These are phyloP conservation scores for Euwallacea fornicatus DNA, from an alignment of 1,140 invertebrate species.

Conservation along the genomic window DNA sequence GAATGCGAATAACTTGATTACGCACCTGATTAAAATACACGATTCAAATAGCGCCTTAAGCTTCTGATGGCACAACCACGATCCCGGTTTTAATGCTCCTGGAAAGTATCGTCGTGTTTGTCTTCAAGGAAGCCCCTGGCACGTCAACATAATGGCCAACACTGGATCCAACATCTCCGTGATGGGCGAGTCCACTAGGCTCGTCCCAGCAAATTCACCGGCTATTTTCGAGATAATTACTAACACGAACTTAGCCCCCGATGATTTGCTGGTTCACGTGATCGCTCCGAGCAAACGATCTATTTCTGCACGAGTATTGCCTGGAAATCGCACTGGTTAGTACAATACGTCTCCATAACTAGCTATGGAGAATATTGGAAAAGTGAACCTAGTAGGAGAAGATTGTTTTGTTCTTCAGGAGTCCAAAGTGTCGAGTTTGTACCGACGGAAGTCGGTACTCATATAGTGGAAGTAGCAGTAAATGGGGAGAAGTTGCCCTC, in stretches of 20 bases:
- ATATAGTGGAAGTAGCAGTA: slow-evolving; percentile 80
- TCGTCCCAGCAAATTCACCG: slow-evolving; percentile 83
- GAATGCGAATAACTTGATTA: too few species aligned
- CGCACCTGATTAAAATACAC: too few species aligned
- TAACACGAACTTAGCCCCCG: slow-evolving; percentile 53
- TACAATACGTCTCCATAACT: not conserved
- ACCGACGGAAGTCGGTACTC: slow-evolving; percentile 88
- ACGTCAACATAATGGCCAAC: slow-evolving; percentile 79
- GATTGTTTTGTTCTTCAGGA: slow-evolving; percentile 46
- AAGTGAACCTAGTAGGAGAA: not conserved
- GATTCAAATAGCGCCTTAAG: too few species aligned
- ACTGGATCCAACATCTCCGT: slow-evolving; percentile 60
- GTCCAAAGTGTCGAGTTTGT: slow-evolving; percentile 88
- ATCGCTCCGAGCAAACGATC: slow-evolving; percentile 71
- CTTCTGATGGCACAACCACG: too few species aligned
- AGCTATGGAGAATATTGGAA: not conserved
- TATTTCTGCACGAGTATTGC: slow-evolving; percentile 69
- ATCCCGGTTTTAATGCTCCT: too few species aligned
- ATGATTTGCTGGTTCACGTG: slow-evolving; percentile 59
- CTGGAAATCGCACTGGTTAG: slow-evolving; percentile 66
- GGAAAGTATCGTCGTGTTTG: not conserved
- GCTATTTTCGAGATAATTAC: slow-evolving; percentile 85
- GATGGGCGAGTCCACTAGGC: slow-evolving; percentile 80
- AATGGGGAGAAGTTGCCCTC: slow-evolving; percentile 83
- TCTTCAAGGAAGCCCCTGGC: slow-evolving; percentile 82